phyloP scores from a whole-genome alignment of 2,797 vertebrate species.

The Dendrocincla tyrannina region DNA sequence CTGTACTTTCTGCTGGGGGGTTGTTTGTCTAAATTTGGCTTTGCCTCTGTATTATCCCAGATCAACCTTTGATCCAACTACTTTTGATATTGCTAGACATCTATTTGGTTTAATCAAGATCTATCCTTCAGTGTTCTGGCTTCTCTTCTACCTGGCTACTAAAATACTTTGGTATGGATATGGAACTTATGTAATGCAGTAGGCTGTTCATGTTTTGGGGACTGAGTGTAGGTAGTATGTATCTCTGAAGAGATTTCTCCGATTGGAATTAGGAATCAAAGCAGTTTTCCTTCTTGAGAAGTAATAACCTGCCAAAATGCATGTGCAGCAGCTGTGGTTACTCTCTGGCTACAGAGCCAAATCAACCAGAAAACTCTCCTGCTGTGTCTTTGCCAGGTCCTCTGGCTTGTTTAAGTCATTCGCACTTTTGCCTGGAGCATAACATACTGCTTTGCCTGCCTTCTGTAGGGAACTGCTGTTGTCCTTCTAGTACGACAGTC shows the following conservation, averaged over 20 bases:
- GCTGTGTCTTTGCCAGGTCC: background rate
- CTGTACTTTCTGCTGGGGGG: background rate
- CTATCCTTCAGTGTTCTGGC: background rate
- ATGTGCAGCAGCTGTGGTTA: background rate
- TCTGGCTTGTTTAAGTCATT: background rate
- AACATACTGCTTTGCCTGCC: background rate
- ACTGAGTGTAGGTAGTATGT: background rate
- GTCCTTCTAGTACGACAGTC: accelerated
- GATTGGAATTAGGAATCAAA: background rate
- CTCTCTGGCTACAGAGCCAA: background rate
- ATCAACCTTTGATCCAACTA: background rate
- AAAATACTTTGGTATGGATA: background rate
- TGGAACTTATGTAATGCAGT: background rate
- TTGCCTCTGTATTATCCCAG: background rate
- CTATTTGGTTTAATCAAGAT: background rate
- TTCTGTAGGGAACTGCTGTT: background rate
- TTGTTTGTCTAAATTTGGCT: background rate
- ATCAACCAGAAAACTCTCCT: background rate
- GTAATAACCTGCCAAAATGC: conserved; percentile 3
- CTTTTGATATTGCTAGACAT: background rate
- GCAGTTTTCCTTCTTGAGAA: background rate
- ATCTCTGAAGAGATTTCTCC: background rate
- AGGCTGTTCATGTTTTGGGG: background rate
- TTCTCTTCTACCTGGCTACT: background rate
- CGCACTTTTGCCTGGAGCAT: background rate